Base-by-base conservation (phyloP, 2,888 invertebrate genomes). In the Dioctria linearis region DNA sequence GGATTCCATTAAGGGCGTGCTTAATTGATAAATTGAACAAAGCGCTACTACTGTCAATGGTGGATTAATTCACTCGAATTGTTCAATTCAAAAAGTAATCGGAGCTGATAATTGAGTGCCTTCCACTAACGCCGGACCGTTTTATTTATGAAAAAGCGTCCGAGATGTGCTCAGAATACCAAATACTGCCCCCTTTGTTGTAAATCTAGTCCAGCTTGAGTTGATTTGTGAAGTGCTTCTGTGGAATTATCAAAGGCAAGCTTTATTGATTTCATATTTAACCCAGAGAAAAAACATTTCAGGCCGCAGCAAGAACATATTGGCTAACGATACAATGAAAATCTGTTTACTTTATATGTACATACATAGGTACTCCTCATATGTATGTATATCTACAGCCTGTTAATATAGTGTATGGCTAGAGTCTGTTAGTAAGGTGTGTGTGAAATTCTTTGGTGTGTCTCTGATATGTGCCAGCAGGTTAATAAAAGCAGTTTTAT, bases 21-120 rank as follows among this genome's bases (percentile, higher is more conserved):
- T 71, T 71, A 71, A 71, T 71, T 71, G 71, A 46, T 54, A 71
- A 71, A 71, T 71, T 71, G 71, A 71, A 71, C 71, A 71, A 71
- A 71, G 71, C 71, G 71, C 71, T 71, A 54, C 71, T 71, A 51
- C 71, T 71, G 71, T 71, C 71, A 54, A 71, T 71, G 54, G 71
- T 4, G 54, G 71, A 71, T 71, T 71, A 71, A 71, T 71, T 71
- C 71, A 71, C 51, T 71, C 54, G 71, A 71, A 54, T 51, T 71
- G 54, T 67, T 67, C 67, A 46, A 67, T 71, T 71, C 54, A 51
- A 71, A 71, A 39, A 54, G 54, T 71, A 71, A 71, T 71, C 54
- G 49, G 71, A 71, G 54, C 40, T 39, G 71, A 71, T 71, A 71
- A 71, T 71, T 71, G 54, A 71, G 71, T 54, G 71, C 54, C 51